Base-by-base conservation (phyloP, 2,888 invertebrate genomes). In the Troides aeacus region DNA sequence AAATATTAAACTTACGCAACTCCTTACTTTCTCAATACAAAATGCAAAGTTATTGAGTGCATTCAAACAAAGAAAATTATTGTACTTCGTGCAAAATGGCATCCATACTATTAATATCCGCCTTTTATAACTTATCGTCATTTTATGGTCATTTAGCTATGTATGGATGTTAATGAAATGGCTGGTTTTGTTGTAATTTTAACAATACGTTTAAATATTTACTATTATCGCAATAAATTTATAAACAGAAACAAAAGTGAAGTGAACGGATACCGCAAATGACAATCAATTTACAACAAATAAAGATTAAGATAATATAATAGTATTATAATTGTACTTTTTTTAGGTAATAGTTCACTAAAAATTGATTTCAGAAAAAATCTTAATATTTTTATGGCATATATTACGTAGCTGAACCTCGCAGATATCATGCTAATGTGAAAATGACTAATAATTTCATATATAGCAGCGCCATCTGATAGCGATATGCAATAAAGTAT, bases 61-160 rank as follows among this genome's bases (percentile, higher is more conserved):
- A 81, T 84, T 88, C 86, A 85, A 84, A 85, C 84, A 23, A 62
- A 62, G 23, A 46, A 53, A 53, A 53, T n/a, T n/a, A 53, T n/a
- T 53, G 8, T 4, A 46, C 8, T n/a, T n/a, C 15, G n/a, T 53
- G n/a, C 4, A 12, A n/a, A 53, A 53, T 18, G 53, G 18, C 6
- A n/a, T 53, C 10, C 0, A 53, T n/a, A 18, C 5, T 15, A 12
- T 53, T 53, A 53, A 18, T 53, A 6, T 53, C 53, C n/a, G n/a
- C 53, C 53, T n/a, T 53, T n/a, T 53, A 53, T 5, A 7, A n/a
- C 1, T 53, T 53, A 53, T 53, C 8, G 53, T n/a, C 6, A 18
- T 53, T 18, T n/a, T n/a, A 53, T 46, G 18, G 6, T 53, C 6
- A 53, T 53, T 53, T 53, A 30, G 7, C 18, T 6, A 4, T 53